A percentile compares a stretch with the other conserved stretches of the same genome.
These are phyloP conservation scores for Parochlus steinenii DNA, from an alignment of 2,888 invertebrate genomes.

Conservation along the genomic window DNA sequence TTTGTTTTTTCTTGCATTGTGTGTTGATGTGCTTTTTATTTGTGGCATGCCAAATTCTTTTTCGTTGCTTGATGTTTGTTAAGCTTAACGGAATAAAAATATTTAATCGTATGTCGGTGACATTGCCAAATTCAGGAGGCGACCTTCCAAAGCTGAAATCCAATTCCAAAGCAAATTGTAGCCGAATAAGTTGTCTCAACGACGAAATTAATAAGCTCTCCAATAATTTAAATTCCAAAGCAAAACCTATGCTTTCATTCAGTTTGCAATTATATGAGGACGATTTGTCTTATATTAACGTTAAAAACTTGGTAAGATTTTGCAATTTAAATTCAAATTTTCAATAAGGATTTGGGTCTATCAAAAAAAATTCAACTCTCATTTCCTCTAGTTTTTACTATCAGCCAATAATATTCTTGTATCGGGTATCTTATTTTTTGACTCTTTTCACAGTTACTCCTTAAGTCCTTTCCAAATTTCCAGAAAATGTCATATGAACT, in stretches of 20 bases:
- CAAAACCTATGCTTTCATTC: conserved; percentile 8
- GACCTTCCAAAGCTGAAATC: too few relatives aligned
- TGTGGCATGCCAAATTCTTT: conserved; percentile 8
- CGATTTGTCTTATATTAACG: conserved; percentile 43
- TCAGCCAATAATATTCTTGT: too few relatives aligned
- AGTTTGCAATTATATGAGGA: conserved; percentile 25
- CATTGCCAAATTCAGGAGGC: too few relatives aligned
- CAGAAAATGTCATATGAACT: too few relatives aligned
- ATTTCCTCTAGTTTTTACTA: not conserved
- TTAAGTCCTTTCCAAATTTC: too few relatives aligned
- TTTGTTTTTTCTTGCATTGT: too few relatives aligned
- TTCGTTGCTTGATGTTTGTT: conserved; percentile 11
- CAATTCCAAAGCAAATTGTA: too few relatives aligned
- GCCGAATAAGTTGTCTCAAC: too few relatives aligned
- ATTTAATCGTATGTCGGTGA: conserved; percentile 12
- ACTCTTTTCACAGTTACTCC: too few relatives aligned
- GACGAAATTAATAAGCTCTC: too few relatives aligned
- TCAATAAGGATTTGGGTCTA: not conserved
- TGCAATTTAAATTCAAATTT: conserved; percentile 9
- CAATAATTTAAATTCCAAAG: not conserved
- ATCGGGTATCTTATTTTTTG: too few relatives aligned
- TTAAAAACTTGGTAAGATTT: conserved; percentile 42
- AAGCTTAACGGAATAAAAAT: conserved; percentile 11
- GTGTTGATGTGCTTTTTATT: conserved; percentile 3
- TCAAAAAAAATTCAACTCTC: not conserved